Percentiles rank a stretch among this genome's conserved stretches.
phyloP scores from a whole-genome alignment of 35 echinoderm and acorn worm species.

The Lytechinus variegatus region DNA sequence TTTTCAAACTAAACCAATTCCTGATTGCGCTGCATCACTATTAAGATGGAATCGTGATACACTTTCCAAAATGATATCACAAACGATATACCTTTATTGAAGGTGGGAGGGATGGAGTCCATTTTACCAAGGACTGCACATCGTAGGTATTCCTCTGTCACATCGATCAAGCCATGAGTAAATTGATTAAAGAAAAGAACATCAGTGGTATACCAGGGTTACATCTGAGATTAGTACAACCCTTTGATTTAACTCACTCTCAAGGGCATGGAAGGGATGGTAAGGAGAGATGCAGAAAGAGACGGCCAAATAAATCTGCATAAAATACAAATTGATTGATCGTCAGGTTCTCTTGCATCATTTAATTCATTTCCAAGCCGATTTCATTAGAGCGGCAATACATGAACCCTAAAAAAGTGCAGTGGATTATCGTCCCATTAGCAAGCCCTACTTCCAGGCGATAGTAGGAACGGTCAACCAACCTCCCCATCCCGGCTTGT shows the following conservation, averaged over 20 bases:
- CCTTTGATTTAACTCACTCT: constrained; percentile 30
- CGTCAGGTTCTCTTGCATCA: constrained; percentile 55
- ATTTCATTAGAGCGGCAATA: constrained; percentile 51
- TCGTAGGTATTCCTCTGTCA: background rate
- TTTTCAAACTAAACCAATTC: background rate
- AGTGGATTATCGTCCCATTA: constrained; percentile 46
- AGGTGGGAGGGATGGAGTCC: background rate
- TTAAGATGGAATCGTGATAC: background rate
- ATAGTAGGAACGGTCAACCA: constrained; percentile 21
- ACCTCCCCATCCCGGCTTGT: background rate
- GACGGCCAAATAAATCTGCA: constrained; percentile 45
- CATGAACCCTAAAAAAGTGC: constrained; percentile 52
- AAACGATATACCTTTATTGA: background rate
- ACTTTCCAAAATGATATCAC: background rate
- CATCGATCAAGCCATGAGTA: constrained; percentile 10
- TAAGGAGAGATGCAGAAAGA: background rate
- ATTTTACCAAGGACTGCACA: background rate
- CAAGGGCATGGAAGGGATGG: background rate
- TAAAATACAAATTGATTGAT: constrained; percentile 57
- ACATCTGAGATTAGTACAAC: background rate
- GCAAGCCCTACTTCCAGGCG: constrained; percentile 39
- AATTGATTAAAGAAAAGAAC: background rate
- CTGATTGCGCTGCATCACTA: background rate
- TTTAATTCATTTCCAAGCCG: constrained; percentile 57
- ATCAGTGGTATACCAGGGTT: background rate